Base-by-base conservation (phyloP, 1,140 invertebrate species). In the Halesus radiatus region DNA sequence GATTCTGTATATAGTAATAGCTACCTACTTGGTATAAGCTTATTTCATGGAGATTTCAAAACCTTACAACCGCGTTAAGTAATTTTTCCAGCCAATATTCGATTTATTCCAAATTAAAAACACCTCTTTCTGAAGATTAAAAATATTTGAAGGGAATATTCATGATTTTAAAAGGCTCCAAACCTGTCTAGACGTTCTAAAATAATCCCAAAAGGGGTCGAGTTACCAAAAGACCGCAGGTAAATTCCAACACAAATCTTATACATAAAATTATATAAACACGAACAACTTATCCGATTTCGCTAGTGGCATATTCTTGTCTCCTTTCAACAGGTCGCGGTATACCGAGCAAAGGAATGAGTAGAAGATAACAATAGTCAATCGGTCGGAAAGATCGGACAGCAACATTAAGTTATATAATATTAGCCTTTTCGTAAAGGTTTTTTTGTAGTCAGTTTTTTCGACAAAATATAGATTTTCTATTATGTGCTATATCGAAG, bases 171-270 rank as follows among this genome's bases (percentile, higher is more conserved):
- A 78, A 68, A 78, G 26, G 52, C 50, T 23, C 52, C 22, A 66
- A 54, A 32, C 3, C 16, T 68, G 76, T 78, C 76, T 78, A 78
- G 76, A 78, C 76, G 45, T 68, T 29, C 20, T 50, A 15, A 68
- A 78, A 54, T 78, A 64, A 76, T 62, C 60, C 62, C n/a, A 78
- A 76, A 68, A 22, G 56, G 74, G 22, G 37, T 78, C 62, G 60
- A 52, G 50, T 78, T 78, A 53, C 76, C 66, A 62, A 75, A 60
- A 56, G 29, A 20, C n/a, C 13, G n/a, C 76, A 78, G 76, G 76
- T 78, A 78, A 78, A 78, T 66, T 54, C 37, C 26, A 29, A 18
- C 68, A 72, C 50, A 23, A 13, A 68, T 32, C 64, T 68, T 45
- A 16, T 68, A 23, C 18, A 45, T n/a, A 32, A 29, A 53, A 23